These are phyloP conservation scores for Megalops atlanticus DNA, from an alignment of 2,113 vertebrate genomes.

Conservation along the genomic window DNA sequence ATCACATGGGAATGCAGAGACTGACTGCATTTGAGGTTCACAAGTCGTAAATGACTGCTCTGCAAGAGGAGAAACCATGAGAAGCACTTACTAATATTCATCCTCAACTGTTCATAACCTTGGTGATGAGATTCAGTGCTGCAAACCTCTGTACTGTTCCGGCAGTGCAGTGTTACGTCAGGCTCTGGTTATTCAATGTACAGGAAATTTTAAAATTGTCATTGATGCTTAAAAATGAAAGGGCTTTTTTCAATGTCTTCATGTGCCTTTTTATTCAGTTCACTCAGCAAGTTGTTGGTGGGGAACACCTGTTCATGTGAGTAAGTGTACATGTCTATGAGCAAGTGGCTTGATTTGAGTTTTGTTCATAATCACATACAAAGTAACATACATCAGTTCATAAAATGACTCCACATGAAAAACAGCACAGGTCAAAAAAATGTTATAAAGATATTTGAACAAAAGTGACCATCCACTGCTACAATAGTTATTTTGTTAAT, in stretches of 20 bases:
- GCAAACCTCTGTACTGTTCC: constrained; percentile 8
- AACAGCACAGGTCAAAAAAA: not conserved
- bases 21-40: too few relatives aligned
- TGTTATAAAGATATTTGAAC: not conserved
- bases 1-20: too few relatives aligned
- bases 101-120: not conserved
- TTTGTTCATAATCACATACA: not conserved
- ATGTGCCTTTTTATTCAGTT: too few relatives aligned
- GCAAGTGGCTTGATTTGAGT: not conserved
- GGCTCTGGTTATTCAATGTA: not conserved
- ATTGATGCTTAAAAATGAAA: not conserved
- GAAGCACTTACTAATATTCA: not conserved
- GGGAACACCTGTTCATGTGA: too few relatives aligned
- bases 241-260: too few relatives aligned
- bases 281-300: too few relatives aligned
- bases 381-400: too few relatives aligned
- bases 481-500: too few relatives aligned
- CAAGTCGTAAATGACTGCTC: too few relatives aligned
- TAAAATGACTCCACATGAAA: not conserved
- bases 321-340: too few relatives aligned
- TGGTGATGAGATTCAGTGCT: not conserved
- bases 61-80: not conserved
- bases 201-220: not conserved
- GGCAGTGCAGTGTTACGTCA: not conserved
- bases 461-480: too few relatives aligned